Conservation (phyloP, 2,888 invertebrate species). For the Sinodicranocentrus sp. region DNA sequence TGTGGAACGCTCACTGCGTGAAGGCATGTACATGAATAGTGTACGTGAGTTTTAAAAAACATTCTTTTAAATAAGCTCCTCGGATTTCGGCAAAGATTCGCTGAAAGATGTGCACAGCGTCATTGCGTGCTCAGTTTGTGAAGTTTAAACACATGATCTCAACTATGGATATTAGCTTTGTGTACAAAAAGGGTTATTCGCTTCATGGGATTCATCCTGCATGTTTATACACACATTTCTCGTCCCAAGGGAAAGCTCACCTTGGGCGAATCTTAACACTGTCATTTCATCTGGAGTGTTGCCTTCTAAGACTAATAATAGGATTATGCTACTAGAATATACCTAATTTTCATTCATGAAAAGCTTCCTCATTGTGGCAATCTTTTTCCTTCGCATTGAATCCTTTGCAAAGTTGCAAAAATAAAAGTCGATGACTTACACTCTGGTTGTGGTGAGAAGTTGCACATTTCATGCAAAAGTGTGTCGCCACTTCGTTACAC, state of each 20-base stretch:
- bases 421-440: slow-evolving; percentile 36
- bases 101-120: no score
- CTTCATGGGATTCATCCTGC: neutral
- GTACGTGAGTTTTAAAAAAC: no score
- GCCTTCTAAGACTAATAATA: neutral
- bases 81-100: no score
- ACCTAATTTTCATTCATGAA: neutral
- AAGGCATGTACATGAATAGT: neutral
- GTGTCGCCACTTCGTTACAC: slow-evolving; percentile 14
- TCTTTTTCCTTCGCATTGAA: neutral
- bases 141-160: no score
- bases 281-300: neutral
- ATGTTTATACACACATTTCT: neutral
- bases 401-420: neutral
- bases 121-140: no score
- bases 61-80: no score
- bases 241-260: neutral
- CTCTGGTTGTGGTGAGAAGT: neutral
- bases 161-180: no score
- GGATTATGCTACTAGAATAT: neutral
- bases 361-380: neutral
- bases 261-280: neutral
- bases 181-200: no score
- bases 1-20: neutral
- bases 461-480: slow-evolving; percentile 37